A percentile compares a stretch with the other conserved stretches of the same genome.
Evolutionary conservation across 2,797 vertebrate species (phyloP).

Genomic region (Semotilus atromaculatus): DNA sequence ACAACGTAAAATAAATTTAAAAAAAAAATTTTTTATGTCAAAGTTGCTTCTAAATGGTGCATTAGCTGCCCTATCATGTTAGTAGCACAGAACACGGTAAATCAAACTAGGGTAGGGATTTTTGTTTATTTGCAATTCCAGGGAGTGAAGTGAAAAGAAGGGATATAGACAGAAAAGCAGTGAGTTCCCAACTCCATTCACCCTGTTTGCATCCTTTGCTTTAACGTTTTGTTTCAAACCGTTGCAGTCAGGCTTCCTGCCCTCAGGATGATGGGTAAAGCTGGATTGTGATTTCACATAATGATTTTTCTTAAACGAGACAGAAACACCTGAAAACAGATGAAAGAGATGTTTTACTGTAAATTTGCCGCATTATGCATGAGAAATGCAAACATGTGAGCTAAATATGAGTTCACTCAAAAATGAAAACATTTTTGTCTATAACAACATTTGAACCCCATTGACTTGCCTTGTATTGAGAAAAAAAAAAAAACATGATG

Average conservation of each 20-base stretch:
- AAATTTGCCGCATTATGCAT: not conserved
- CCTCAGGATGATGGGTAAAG: conserved; percentile 61
- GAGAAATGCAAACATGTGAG: not conserved
- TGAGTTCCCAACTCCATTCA: conserved; percentile 25
- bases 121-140: conserved; percentile 44
- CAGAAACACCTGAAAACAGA: conserved; percentile 35
- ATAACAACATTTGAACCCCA: not conserved
- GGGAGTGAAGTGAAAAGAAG: conserved; percentile 45
- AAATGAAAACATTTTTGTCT: not conserved
- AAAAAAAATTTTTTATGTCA: not conserved
- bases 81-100: conserved; percentile 29
- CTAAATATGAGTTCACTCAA: not conserved
- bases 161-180: conserved; percentile 40
- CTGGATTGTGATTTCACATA: conserved; percentile 67
- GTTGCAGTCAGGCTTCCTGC: conserved; percentile 59
- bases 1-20: conserved; percentile 17
- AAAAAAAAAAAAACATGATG: too few relatives aligned
- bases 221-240: conserved; percentile 48
- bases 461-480: not conserved
- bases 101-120: conserved; percentile 14
- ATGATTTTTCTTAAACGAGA: conserved; percentile 45
- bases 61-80: conserved; percentile 44
- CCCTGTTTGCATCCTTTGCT: conserved; percentile 38
- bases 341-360: not conserved
- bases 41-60: conserved; percentile 12